Conservation (phyloP, 2,797 vertebrate species). For the Emys orbicularis region DNA sequence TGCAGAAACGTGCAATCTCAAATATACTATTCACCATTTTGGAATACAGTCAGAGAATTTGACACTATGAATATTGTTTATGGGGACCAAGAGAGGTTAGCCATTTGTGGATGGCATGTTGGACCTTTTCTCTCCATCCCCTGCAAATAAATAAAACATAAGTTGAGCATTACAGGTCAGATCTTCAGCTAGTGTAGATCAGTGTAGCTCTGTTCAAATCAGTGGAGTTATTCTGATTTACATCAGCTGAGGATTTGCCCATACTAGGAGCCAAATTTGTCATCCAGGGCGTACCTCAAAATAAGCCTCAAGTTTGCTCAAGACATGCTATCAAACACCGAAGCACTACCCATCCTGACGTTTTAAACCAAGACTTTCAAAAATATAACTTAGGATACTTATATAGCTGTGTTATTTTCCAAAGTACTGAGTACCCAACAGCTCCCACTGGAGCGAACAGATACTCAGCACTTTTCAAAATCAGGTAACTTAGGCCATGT, state of each 20-base stretch:
- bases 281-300: not conserved
- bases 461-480: not conserved
- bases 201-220: not conserved
- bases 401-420: not conserved
- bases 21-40: accelerated
- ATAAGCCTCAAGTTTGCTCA: not conserved
- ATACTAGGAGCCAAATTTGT: not conserved
- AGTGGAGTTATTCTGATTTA: not conserved
- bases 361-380: not conserved
- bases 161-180: not conserved
- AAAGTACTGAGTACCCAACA: not conserved
- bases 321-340: not conserved
- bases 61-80: accelerated
- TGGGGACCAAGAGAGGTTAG: not conserved
- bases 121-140: not conserved
- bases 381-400: not conserved
- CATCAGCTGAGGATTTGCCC: not conserved
- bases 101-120: not conserved
- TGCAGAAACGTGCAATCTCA: not conserved
- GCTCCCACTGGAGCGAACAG: not conserved
- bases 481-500: too few relatives aligned
- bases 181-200: not conserved
- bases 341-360: not conserved
- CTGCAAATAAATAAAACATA: not conserved
- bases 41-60: accelerated